Base-by-base conservation (phyloP, 2,888 invertebrate genomes). In the Spodoptera picta region DNA sequence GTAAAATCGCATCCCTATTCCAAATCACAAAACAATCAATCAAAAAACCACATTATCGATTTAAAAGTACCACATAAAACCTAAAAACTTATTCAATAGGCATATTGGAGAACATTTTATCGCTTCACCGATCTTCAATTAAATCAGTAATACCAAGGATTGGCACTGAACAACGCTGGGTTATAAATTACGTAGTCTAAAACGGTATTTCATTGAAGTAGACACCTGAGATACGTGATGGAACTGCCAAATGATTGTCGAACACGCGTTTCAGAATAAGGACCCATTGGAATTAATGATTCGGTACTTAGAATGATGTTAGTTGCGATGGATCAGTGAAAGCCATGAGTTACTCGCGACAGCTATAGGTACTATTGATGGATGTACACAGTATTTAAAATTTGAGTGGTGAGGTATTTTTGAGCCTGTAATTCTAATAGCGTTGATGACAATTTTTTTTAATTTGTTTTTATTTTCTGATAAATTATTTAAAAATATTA, bases 151-250 rank as follows among this genome's bases (percentile, higher is more conserved):
- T 57, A 67, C 43, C 12, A 14, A 64, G 23, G 64, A 56, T 53
- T 64, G 58, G 48, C 52, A 46, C 48, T 44, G 36, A 63, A 69
- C 43, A 52, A 46, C 23, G 10, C 51, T 49, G 52, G 54, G 62
- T 61, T 62, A 57, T 68, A 70, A 68, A 70, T 73, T 70, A 73
- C 51, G 69, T 51, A 70, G 62, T 70, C 70, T 50, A 57, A 73
- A 73, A 58, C 74, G 47, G 74, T 70, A 74, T 62, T 73, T 70
- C 74, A 70, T 70, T 70, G 74, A 53, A 73, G 23, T 56, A 58
- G 62, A 70, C 62, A 58, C 62, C 69, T 49, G 46, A 31, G 36
- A 24, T 55, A 68, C 70, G 70, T 70, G 70, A 61, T 47, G 6
- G 45, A 51, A 70, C 53, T 69, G 43, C 31, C 9, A 43, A 70